Conservation (phyloP, 2,113 vertebrate species). For the Nothocercus julius region DNA sequence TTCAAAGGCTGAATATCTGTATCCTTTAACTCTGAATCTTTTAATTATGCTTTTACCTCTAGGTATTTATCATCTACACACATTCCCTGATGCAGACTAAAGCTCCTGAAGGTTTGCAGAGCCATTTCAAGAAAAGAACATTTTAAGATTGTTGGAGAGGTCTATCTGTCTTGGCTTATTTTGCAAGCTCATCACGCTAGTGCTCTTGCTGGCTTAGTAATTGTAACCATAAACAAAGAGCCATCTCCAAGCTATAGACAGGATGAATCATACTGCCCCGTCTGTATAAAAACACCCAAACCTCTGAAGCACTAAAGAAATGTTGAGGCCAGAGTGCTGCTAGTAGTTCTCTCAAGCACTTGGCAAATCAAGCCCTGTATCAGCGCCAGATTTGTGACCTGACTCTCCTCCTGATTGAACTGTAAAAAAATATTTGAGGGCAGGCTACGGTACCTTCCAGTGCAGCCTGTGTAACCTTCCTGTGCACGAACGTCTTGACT, state of each 20-base stretch:
- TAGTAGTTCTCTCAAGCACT: background rate
- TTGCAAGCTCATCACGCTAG: background rate
- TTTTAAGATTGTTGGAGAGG: background rate
- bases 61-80: constrained; percentile 48
- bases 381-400: background rate
- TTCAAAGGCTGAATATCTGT: background rate
- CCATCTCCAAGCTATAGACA: background rate
- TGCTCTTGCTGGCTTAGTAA: background rate
- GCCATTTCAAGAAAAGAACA: background rate
- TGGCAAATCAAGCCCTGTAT: background rate
- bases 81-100: constrained; percentile 17
- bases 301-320: background rate
- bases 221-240: background rate
- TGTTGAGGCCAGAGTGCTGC: background rate
- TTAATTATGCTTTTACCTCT: constrained; percentile 46
- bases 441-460: background rate
- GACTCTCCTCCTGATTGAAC: background rate
- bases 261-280: background rate
- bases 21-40: constrained; percentile 36
- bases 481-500: background rate
- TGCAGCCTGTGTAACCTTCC: background rate
- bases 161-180: constrained; percentile 35
- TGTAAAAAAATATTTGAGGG: background rate
- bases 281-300: background rate
- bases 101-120: background rate